phyloP scores from a whole-genome alignment of 1,140 invertebrate species.

The Drosophila tristis region DNA sequence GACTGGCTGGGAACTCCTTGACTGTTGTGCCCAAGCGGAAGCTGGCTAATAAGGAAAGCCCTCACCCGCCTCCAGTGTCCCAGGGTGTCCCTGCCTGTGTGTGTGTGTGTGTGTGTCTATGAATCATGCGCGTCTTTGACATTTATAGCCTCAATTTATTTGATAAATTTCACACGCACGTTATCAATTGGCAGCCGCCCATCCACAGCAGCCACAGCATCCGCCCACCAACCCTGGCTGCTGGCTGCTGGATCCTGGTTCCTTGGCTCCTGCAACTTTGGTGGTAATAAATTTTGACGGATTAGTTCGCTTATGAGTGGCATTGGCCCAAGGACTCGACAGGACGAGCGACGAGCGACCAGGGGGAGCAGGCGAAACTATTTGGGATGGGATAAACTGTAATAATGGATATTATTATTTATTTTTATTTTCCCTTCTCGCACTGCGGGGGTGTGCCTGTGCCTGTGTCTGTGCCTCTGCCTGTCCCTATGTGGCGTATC shows the following conservation, averaged over 20 bases:
- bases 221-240: no score
- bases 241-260: slow-evolving; percentile 2
- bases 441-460: slow-evolving; percentile 21
- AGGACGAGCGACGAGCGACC: slow-evolving; percentile 6
- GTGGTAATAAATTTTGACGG: slow-evolving; percentile 80
- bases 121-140: slow-evolving; percentile 78
- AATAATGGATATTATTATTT: slow-evolving; percentile 81
- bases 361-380: slow-evolving; percentile 50
- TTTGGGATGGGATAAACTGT: slow-evolving; percentile 72
- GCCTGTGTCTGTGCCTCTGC: not conserved
- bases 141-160: slow-evolving; percentile 82
- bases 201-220: slow-evolving; percentile 8
- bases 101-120: slow-evolving; percentile 42
- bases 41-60: slow-evolving; percentile 59
- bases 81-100: not conserved
- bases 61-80: no score
- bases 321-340: slow-evolving; percentile 47
- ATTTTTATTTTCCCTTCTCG: slow-evolving; percentile 64
- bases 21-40: slow-evolving; percentile 45
- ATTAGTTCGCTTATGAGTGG: slow-evolving; percentile 80
- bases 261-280: slow-evolving; percentile 44
- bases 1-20: slow-evolving; percentile 17
- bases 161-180: slow-evolving; percentile 83
- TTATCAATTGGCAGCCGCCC: slow-evolving; percentile 67
- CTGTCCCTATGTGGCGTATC: slow-evolving; percentile 57